phyloP scores from a whole-genome alignment of 1,140 invertebrate species.

The Heliconius hewitsoni region DNA sequence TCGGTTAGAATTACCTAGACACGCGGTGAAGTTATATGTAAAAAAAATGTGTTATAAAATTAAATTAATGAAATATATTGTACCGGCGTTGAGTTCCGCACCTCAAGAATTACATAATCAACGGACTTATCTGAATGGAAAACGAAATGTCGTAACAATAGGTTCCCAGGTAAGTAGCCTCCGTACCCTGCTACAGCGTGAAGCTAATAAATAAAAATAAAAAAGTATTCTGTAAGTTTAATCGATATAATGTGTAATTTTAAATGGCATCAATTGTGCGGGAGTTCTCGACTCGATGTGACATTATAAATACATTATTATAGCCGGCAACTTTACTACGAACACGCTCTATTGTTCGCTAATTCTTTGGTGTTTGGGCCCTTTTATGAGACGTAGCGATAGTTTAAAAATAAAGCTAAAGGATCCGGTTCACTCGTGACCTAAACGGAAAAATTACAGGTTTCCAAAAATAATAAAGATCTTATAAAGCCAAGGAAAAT shows the following conservation, averaged over 20 bases:
- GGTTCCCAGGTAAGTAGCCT: neutral
- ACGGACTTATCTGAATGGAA: too few species aligned
- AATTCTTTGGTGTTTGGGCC: slow-evolving; percentile 22
- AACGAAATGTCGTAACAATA: neutral
- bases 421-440: too few species aligned
- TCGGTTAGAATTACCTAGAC: too few species aligned
- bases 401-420: neutral
- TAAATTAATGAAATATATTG: too few species aligned
- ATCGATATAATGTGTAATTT: slow-evolving; percentile 15
- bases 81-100: too few species aligned
- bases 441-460: too few species aligned
- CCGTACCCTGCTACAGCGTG: neutral
- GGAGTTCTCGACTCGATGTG: neutral
- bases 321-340: slow-evolving; percentile 21
- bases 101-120: too few species aligned
- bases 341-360: slow-evolving; percentile 30
- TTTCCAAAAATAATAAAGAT: too few species aligned
- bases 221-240: neutral
- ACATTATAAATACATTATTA: slow-evolving; percentile 29
- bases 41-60: too few species aligned
- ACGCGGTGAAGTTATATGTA: too few species aligned
- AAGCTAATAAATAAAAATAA: neutral
- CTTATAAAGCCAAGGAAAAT: too few species aligned
- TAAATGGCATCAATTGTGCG: slow-evolving; percentile 22
- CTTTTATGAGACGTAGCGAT: neutral